Evolutionary conservation across 2,888 invertebrate genomes (phyloP).

Genomic region (Chirona hameri): DNA sequence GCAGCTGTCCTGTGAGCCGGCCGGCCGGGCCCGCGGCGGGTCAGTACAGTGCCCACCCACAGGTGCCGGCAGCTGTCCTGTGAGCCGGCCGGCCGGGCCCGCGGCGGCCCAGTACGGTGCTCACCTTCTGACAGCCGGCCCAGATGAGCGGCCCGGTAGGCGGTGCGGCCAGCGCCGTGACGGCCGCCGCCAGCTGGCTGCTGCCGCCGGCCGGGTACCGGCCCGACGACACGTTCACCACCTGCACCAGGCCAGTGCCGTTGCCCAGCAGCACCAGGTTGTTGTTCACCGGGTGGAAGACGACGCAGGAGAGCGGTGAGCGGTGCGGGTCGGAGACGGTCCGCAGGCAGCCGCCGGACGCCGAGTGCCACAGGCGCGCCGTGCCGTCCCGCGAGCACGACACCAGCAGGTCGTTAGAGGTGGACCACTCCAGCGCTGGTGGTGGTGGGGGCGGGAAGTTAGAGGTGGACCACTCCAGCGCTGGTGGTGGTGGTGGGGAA

Average conservation of each 20-base stretch:
- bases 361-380: conserved; percentile 68
- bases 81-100: no score
- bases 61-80: no score
- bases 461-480: background rate
- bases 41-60: no score
- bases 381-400: conserved; percentile 71
- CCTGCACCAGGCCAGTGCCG: conserved; percentile 66
- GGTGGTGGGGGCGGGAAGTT: conserved; percentile 36
- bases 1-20: no score
- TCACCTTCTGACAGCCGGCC: conserved; percentile 73
- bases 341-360: conserved; percentile 57
- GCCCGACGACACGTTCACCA: conserved; percentile 80
- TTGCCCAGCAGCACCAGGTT: conserved; percentile 79
- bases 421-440: conserved; percentile 77
- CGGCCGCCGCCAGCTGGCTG: conserved; percentile 53
- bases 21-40: no score
- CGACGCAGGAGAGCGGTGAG: conserved; percentile 60
- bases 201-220: conserved; percentile 63
- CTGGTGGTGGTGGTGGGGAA: background rate
- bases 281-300: conserved; percentile 79
- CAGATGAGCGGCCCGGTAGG: conserved; percentile 73
- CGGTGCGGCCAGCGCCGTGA: conserved; percentile 70
- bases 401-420: conserved; percentile 75
- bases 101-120: no score
- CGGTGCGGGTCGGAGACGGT: conserved; percentile 59